phyloP scores from a whole-genome alignment of 1,140 invertebrate species.

The Arion vulgaris region DNA sequence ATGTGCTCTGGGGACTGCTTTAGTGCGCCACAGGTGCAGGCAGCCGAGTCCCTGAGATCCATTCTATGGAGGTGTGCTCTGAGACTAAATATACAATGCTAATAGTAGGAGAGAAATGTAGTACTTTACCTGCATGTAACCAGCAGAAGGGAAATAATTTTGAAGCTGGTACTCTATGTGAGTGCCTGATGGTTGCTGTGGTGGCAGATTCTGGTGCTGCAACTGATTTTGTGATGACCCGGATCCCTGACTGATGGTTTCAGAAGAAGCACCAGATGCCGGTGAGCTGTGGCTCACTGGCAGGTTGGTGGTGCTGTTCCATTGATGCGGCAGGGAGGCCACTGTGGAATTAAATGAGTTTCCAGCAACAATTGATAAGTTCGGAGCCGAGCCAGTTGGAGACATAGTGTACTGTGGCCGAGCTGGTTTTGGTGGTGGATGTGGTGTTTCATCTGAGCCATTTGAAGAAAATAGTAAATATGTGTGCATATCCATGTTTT shows the following conservation, averaged over 20 bases:
- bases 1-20: no score
- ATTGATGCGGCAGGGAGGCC: conserved; percentile 56
- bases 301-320: conserved; percentile 62
- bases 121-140: conserved; percentile 57
- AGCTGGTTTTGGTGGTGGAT: conserved; percentile 78
- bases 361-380: conserved; percentile 51
- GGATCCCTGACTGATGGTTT: conserved; percentile 35
- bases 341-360: conserved; percentile 50
- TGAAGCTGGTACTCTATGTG: conserved; percentile 46
- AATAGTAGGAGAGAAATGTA: neutral
- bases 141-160: conserved; percentile 65
- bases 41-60: no score
- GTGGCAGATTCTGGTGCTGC: neutral
- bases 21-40: no score
- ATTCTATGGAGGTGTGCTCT: no score
- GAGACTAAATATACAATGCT: no score
- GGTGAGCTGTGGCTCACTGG: conserved; percentile 62
- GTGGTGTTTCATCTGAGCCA: conserved; percentile 80
- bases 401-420: conserved; percentile 71
- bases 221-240: conserved; percentile 11
- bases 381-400: conserved; percentile 66
- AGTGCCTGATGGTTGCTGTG: neutral
- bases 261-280: conserved; percentile 53
- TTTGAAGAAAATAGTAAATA: conserved; percentile 50
- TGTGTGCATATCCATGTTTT: neutral